These are phyloP conservation scores for Mactromeris polynyma DNA, from an alignment of 2,888 invertebrate genomes.

Conservation along the genomic window DNA sequence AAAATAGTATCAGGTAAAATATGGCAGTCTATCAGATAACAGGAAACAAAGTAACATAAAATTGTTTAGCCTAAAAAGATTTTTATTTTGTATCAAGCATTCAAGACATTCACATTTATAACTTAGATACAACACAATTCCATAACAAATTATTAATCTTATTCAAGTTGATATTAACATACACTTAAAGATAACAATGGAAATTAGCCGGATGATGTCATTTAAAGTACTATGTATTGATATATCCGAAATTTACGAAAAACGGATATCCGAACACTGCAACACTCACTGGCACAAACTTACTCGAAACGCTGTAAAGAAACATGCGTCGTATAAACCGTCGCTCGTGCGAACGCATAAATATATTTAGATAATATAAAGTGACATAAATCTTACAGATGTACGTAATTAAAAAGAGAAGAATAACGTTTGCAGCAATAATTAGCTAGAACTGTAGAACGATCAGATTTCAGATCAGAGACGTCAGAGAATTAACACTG, in stretches of 20 bases:
- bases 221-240: background rate
- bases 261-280: background rate
- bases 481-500: background rate
- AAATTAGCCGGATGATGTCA: background rate
- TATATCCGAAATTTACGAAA: background rate
- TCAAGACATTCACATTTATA: background rate
- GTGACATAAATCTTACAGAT: background rate
- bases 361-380: background rate
- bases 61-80: background rate
- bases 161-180: background rate
- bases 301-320: background rate
- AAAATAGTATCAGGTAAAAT: too few species aligned
- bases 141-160: background rate
- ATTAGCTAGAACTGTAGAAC: background rate
- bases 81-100: background rate
- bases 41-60: too few species aligned
- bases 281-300: background rate
- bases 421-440: background rate
- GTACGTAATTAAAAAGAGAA: background rate
- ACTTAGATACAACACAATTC: too few species aligned
- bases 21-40: too few species aligned
- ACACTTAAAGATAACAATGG: background rate
- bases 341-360: background rate
- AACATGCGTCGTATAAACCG: background rate
- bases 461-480: background rate